Conservation (phyloP, 2,797 vertebrate genomes). For the Oreonectes daqikongensis region DNA sequence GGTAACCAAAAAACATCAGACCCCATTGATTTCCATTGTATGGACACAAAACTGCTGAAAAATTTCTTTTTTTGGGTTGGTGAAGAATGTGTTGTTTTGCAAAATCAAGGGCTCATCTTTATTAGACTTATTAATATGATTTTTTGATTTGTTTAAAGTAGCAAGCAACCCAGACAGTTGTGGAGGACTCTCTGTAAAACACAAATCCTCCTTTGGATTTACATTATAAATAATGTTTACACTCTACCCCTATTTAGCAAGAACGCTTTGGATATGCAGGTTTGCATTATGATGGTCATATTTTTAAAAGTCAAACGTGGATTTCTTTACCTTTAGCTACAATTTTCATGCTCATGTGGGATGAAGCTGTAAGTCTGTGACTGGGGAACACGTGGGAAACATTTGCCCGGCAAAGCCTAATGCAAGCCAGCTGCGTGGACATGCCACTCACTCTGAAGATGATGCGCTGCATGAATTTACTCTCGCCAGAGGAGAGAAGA, state of each 20-base stretch:
- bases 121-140: too few relatives aligned
- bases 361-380: conserved; percentile 42
- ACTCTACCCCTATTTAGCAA: conserved; percentile 8
- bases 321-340: conserved; percentile 46
- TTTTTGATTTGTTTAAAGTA: too few relatives aligned
- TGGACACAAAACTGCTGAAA: too few relatives aligned
- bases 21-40: too few relatives aligned
- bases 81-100: too few relatives aligned
- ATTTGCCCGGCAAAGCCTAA: conserved; percentile 52
- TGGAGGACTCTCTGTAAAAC: not conserved
- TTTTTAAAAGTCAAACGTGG: conserved; percentile 46
- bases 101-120: conserved; percentile 1
- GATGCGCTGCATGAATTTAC: conserved; percentile 45
- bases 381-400: conserved; percentile 52
- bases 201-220: not conserved
- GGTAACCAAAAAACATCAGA: too few relatives aligned
- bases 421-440: conserved; percentile 56
- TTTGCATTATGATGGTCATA: conserved; percentile 34
- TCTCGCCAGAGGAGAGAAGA: conserved; percentile 48
- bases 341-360: conserved; percentile 48
- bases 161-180: not conserved
- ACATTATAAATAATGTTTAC: conserved; percentile 1
- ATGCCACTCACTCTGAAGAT: conserved; percentile 47
- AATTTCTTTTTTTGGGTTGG: too few relatives aligned
- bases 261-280: conserved; percentile 43